These are phyloP conservation scores for Xenops minutus DNA, from an alignment of 2,797 vertebrate genomes.

Conservation along the genomic window DNA sequence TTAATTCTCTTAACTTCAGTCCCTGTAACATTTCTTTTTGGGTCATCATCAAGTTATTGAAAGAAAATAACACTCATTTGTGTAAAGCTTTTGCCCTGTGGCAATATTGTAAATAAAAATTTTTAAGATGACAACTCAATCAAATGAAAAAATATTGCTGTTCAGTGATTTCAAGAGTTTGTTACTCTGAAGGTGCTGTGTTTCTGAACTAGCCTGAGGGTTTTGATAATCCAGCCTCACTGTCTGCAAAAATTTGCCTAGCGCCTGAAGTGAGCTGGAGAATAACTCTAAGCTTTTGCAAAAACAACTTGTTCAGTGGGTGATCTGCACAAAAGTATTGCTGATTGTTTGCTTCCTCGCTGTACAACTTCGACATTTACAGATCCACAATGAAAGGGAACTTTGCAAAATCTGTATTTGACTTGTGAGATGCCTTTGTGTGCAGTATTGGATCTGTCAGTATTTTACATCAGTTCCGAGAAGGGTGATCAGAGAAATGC, in stretches of 20 bases:
- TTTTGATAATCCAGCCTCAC: background rate
- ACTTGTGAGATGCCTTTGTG: background rate
- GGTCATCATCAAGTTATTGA: background rate
- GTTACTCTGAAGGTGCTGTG: background rate
- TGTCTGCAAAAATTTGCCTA: background rate
- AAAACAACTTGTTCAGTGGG: background rate
- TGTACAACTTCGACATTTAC: accelerated
- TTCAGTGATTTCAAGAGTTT: background rate
- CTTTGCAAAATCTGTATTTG: background rate
- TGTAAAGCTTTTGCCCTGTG: background rate
- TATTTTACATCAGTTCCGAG: background rate
- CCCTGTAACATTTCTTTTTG: background rate
- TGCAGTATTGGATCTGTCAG: background rate
- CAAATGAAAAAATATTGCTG: accelerated
- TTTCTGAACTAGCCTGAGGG: background rate
- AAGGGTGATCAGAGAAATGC: background rate
- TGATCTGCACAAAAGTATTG: background rate
- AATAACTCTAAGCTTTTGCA: background rate
- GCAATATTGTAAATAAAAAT: background rate
- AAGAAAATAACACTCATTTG: background rate
- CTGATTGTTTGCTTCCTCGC: background rate
- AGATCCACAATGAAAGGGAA: background rate
- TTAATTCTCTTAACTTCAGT: background rate
- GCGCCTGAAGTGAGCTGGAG: background rate
- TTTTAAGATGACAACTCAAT: background rate